Conservation (phyloP, 2,113 vertebrate genomes). For the Fukomys damarensis region DNA sequence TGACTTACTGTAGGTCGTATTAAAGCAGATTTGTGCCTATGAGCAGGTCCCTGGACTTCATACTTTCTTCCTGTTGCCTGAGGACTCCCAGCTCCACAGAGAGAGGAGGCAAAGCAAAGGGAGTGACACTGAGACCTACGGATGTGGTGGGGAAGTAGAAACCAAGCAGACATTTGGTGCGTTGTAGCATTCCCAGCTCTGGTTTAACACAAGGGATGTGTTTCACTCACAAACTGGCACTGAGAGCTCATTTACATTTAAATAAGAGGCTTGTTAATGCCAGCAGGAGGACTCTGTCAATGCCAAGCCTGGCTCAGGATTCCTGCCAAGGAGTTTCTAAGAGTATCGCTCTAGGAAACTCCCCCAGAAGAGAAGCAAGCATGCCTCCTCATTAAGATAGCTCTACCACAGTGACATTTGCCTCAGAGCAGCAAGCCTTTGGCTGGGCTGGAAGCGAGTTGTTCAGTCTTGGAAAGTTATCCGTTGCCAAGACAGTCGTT, state of each 20-base stretch:
- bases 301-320: slow-evolving; percentile 89
- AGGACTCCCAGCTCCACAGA: neutral
- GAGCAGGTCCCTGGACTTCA: neutral
- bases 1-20: neutral
- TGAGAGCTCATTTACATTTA: slow-evolving; percentile 89
- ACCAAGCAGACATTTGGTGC: slow-evolving; percentile 79
- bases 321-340: slow-evolving; percentile 90
- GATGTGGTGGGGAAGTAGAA: slow-evolving; percentile 76
- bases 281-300: slow-evolving; percentile 88
- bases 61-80: neutral
- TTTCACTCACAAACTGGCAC: slow-evolving; percentile 89
- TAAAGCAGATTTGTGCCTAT: neutral
- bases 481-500: slow-evolving; percentile 69
- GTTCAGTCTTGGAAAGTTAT: slow-evolving; percentile 67
- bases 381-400: slow-evolving; percentile 82
- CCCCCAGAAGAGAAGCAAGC: slow-evolving; percentile 86
- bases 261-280: slow-evolving; percentile 89
- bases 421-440: slow-evolving; percentile 75
- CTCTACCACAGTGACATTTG: slow-evolving; percentile 79
- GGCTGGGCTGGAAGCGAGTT: slow-evolving; percentile 74
- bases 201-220: slow-evolving; percentile 89
- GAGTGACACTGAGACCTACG: slow-evolving; percentile 12
- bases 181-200: slow-evolving; percentile 84
- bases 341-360: slow-evolving; percentile 91
- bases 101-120: slow-evolving; percentile 55